These are phyloP conservation scores for Hemiscyllium ocellatum DNA, from an alignment of 2,113 vertebrate genomes.

Conservation along the genomic window DNA sequence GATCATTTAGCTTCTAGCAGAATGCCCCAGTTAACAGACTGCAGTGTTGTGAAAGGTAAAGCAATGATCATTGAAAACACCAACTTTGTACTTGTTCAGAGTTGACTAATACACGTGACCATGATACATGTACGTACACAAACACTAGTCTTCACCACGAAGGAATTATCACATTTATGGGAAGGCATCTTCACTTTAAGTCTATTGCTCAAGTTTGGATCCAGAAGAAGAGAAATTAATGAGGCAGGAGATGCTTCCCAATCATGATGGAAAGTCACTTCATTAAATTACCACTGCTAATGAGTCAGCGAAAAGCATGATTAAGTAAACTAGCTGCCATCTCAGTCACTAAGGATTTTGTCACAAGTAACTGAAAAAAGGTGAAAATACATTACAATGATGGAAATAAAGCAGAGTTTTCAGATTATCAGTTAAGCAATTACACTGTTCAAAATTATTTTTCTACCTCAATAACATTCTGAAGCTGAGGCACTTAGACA, in stretches of 20 bases:
- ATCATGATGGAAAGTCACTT: background rate
- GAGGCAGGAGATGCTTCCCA: background rate
- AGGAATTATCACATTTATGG: background rate
- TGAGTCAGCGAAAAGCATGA: background rate
- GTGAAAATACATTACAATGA: background rate
- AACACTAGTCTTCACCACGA: background rate
- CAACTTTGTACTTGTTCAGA: background rate
- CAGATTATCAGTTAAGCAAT: background rate
- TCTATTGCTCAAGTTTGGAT: background rate
- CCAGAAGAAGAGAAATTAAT: background rate
- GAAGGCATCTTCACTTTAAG: background rate
- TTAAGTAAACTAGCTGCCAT: background rate
- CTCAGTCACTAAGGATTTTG: background rate
- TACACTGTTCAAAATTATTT: background rate
- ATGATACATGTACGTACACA: background rate
- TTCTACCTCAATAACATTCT: background rate
- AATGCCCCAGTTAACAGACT: background rate
- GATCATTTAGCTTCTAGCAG: background rate
- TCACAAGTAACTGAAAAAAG: background rate
- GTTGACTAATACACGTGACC: background rate
- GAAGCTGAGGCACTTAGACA: background rate
- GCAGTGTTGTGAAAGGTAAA: background rate
- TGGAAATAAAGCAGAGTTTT: background rate
- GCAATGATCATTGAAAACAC: background rate
- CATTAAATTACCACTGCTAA: background rate